Percentiles rank a stretch among this genome's conserved stretches.
Evolutionary conservation across 1,140 invertebrate genomes (phyloP).

Genomic region (Lutraria rhynchaena): DNA sequence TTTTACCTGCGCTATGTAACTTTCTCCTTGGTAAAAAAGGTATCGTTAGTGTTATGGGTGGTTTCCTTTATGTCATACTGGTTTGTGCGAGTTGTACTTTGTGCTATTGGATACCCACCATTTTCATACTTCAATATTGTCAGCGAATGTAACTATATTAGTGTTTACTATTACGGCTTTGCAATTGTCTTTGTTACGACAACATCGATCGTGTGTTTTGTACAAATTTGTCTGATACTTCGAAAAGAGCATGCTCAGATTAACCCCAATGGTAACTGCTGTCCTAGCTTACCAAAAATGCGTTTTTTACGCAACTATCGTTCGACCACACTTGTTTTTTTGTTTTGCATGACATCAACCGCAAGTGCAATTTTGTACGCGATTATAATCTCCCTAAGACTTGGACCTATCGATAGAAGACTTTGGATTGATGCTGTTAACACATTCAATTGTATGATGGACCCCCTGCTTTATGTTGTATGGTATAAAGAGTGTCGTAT

Average conservation of each 20-base stretch:
- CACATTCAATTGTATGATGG: conserved; percentile 18
- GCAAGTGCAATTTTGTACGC: neutral
- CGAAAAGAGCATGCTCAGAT: neutral
- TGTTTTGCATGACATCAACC: neutral
- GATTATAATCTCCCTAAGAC: neutral
- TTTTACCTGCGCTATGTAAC: conserved; percentile 3
- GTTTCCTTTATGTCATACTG: neutral
- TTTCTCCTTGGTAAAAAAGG: neutral
- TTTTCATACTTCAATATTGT: conserved; percentile 1
- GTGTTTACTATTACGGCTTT: neutral
- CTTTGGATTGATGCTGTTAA: neutral
- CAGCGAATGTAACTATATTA: neutral
- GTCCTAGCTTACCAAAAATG: neutral
- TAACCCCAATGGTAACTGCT: neutral
- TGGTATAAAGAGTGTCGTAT: conserved; percentile 34
- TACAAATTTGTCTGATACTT: conserved; percentile 12
- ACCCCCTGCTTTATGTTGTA: conserved; percentile 7
- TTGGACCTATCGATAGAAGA: neutral
- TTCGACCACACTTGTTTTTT: conserved; percentile 17
- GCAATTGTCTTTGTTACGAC: neutral
- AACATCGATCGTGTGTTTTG: neutral
- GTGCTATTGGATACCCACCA: neutral
- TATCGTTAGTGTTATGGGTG: neutral
- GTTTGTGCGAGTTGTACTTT: neutral
- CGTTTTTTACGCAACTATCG: conserved; percentile 1